These are phyloP conservation scores for Leptinotarsa defecta DNA, from an alignment of 1,140 invertebrate species.

Conservation along the genomic window DNA sequence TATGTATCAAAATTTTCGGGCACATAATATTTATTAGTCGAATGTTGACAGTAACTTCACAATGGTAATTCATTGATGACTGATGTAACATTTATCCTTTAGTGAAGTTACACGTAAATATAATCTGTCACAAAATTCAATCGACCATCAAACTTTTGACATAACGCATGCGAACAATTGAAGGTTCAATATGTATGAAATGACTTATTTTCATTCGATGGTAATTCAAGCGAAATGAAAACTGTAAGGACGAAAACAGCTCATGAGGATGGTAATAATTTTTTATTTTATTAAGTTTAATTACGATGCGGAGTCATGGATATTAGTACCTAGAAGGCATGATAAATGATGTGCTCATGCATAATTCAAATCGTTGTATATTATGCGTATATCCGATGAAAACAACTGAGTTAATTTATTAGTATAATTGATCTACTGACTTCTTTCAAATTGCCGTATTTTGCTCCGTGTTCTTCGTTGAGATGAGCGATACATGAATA, in stretches of 20 bases:
- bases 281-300: constrained; percentile 3
- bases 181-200: constrained; percentile 39
- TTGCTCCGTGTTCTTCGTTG: background rate
- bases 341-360: background rate
- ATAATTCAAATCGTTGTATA: background rate
- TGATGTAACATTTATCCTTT: background rate
- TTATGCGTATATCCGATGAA: background rate
- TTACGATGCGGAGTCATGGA: background rate
- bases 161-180: constrained; percentile 36
- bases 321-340: background rate
- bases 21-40: too few relatives aligned
- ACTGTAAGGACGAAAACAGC: constrained; percentile 48
- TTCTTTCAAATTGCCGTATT: background rate
- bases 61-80: background rate
- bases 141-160: constrained; percentile 25
- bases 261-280: constrained; percentile 31
- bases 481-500: too few relatives aligned
- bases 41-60: too few relatives aligned
- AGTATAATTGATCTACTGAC: background rate
- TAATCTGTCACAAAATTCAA: background rate
- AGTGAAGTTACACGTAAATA: background rate
- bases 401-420: background rate
- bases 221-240: constrained; percentile 48
- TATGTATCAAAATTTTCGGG: too few relatives aligned
- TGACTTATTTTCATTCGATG: constrained; percentile 48